Evolutionary conservation across 2,797 vertebrate genomes (phyloP).

Genomic region (Epinephelus malabaricus): DNA sequence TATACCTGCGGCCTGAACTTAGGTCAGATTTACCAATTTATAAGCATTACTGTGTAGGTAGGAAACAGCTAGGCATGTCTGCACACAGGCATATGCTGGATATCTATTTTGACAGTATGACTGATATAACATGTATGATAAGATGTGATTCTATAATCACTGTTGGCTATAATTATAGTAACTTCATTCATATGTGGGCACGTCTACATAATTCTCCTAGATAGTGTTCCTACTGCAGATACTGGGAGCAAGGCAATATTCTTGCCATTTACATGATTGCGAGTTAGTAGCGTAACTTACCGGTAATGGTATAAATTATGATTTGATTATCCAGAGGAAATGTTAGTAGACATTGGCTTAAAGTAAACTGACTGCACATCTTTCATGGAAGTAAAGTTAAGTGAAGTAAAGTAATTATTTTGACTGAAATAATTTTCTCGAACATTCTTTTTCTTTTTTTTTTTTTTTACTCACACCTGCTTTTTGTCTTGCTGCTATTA

Average conservation of each 20-base stretch:
- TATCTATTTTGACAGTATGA: too few relatives aligned
- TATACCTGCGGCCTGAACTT: neutral
- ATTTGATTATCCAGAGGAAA: conserved; percentile 6
- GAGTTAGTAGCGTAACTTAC: neutral
- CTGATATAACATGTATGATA: too few relatives aligned
- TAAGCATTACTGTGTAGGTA: neutral
- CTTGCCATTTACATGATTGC: conserved; percentile 5
- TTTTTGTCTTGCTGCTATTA: neutral
- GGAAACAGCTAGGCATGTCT: too few relatives aligned
- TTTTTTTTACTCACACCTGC: conserved; percentile 1
- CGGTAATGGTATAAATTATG: neutral
- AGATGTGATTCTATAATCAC: too few relatives aligned
- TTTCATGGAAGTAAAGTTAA: too few relatives aligned
- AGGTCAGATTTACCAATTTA: neutral
- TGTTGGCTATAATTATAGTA: too few relatives aligned
- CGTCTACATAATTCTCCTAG: neutral
- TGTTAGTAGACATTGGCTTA: neutral
- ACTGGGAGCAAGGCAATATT: conserved; percentile 3
- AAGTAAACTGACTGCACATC: neutral
- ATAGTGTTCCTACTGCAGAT: neutral
- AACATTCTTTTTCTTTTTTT: neutral
- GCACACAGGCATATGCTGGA: too few relatives aligned
- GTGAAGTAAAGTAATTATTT: too few relatives aligned
- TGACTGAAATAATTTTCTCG: neutral
- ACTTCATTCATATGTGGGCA: neutral